Percentiles rank a stretch among this genome's conserved stretches.
phyloP scores from a whole-genome alignment of 2,113 vertebrate species.

The Uria lomvia region DNA sequence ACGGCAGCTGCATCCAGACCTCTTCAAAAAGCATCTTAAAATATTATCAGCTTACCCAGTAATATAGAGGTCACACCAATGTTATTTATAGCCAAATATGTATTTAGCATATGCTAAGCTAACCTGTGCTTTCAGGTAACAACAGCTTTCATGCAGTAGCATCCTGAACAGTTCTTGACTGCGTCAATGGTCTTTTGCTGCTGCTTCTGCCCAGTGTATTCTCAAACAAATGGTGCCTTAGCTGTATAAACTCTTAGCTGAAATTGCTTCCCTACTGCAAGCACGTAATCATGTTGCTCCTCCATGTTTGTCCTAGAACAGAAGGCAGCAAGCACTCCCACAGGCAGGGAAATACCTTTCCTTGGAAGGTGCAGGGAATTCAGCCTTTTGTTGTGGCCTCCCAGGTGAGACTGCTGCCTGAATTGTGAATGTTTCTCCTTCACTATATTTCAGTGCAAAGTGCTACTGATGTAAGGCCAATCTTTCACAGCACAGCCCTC shows the following conservation, averaged over 20 bases:
- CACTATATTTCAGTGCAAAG: background rate
- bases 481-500: background rate
- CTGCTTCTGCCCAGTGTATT: background rate
- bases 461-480: background rate
- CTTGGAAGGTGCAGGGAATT: background rate
- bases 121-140: background rate
- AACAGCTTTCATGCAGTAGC: background rate
- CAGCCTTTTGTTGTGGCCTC: background rate
- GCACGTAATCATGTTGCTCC: background rate
- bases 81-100: background rate
- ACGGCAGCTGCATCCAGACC: background rate
- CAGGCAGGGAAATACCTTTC: background rate
- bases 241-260: background rate
- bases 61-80: background rate
- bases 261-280: background rate
- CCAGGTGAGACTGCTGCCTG: background rate
- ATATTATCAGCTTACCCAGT: background rate
- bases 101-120: background rate
- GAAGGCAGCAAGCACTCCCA: background rate
- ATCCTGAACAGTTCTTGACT: background rate
- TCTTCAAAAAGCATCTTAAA: constrained; percentile 23
- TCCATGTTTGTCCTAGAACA: background rate
- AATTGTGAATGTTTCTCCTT: background rate
- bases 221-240: background rate
- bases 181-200: background rate